These are phyloP conservation scores for Trichacis sp. DNA, from an alignment of 2,888 invertebrate genomes.

Conservation along the genomic window DNA sequence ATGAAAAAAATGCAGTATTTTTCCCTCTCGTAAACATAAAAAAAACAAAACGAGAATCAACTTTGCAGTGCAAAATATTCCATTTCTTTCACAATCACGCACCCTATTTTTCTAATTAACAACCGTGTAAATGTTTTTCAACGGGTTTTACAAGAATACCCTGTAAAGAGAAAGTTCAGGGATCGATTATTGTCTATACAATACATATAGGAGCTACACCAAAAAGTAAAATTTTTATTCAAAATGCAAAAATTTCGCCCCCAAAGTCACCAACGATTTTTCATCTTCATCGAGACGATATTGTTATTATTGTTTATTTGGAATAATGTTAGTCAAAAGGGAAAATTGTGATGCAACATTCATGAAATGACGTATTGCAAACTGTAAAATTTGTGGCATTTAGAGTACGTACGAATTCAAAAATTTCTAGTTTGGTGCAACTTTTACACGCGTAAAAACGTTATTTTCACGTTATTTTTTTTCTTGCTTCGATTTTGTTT, in stretches of 20 bases:
- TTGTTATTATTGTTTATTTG: too few species aligned
- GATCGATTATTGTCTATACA: constrained; percentile 56
- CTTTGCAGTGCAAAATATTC: neutral
- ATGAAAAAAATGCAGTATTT: neutral
- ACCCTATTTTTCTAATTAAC: neutral
- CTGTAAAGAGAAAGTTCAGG: constrained; percentile 49
- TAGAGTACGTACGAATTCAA: neutral
- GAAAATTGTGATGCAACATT: neutral
- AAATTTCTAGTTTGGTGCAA: constrained; percentile 13
- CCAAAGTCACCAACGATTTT: neutral
- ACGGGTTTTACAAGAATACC: constrained; percentile 38
- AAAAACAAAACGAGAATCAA: neutral
- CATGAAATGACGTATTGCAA: too few species aligned
- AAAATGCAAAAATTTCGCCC: neutral
- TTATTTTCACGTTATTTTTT: constrained; percentile 7
- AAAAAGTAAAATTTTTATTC: constrained; percentile 11
- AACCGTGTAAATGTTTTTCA: constrained; percentile 8
- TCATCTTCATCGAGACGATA: too few species aligned
- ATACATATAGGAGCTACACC: constrained; percentile 48
- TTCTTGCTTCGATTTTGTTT: constrained; percentile 8
- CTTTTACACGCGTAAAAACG: constrained; percentile 26
- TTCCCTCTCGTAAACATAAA: neutral
- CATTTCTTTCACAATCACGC: neutral
- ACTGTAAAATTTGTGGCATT: too few species aligned
- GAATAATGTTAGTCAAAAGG: too few species aligned